Evolutionary conservation across 2,797 vertebrate genomes (phyloP), one percentile per base, ranked within the genome.

Genomic region (Cyclopterus lumpus): DNA sequence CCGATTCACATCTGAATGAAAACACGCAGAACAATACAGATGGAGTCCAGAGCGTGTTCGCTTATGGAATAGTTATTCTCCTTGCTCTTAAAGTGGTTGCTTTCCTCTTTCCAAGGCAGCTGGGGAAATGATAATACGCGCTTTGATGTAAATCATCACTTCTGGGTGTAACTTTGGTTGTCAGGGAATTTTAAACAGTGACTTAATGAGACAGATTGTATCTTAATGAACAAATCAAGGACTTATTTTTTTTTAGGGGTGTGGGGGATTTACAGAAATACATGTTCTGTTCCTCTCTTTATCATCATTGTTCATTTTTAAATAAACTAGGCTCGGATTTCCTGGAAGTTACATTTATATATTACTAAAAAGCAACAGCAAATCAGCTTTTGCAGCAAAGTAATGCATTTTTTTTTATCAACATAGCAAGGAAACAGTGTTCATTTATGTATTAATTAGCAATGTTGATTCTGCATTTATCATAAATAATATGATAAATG

Each of bases 1-100:
- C 38, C 20, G 63, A 86, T 85, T 86, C 58, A 75, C 73, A 88
- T 86, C 74, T 75, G 61, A 79, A 71, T 89, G 59, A 77, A 88
- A n/a, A 86, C 42, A 32, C 69, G 59, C 44, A 42, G 66, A 77
- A 90, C 68, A 86, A 82, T 82, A 73, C 68, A 74, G 51, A 85
- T 26, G 38, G 58, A 75, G 73, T 60, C 32, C 32, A 7, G 48
- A 71, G 58, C 32, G 11, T 11, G 2, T 72, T 54, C n/a, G 11
- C 1, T 10, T n/a, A 3, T 24, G 42, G 59, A 62, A 46, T 24
- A 28, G 8, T 49, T 59, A 12, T 20, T 60, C 28, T 26, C 0
- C 11, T 15, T 57, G 16, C n/a, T n/a, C 42, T 76, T 68, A 34
- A 76, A 67, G 30, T 24, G 40, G 1, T 68, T 74, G 18, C 8